Evolutionary conservation across 2,888 invertebrate species (phyloP).

Genomic region (Clanis bilineata): DNA sequence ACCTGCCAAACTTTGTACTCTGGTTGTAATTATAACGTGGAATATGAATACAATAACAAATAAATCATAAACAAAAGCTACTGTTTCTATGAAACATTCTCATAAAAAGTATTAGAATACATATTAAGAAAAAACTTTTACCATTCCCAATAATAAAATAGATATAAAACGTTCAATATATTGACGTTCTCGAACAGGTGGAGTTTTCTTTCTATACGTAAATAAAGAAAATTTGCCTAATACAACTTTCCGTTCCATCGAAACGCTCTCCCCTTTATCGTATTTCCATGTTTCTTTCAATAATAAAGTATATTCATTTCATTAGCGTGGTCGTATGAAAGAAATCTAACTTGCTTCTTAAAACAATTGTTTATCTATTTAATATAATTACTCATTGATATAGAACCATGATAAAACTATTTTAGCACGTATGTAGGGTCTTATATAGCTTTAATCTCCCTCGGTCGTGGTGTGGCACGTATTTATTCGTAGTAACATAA

Average conservation of each 20-base stretch:
- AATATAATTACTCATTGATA: not conserved
- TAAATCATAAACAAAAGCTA: too few relatives aligned
- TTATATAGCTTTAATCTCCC: too few relatives aligned
- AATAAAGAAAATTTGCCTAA: conserved; percentile 57
- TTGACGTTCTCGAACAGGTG: conserved; percentile 37
- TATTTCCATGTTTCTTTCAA: conserved; percentile 48
- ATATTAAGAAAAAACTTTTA: not conserved
- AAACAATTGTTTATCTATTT: not conserved
- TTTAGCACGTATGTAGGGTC: too few relatives aligned
- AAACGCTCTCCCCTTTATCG: conserved; percentile 51
- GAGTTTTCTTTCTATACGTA: conserved; percentile 51
- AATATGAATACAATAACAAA: too few relatives aligned
- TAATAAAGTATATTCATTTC: conserved; percentile 49
- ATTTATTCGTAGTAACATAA: too few relatives aligned
- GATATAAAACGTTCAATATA: conserved; percentile 35
- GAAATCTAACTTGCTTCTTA: not conserved
- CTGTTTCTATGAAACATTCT: too few relatives aligned
- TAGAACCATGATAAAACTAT: not conserved
- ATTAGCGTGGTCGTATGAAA: conserved; percentile 33
- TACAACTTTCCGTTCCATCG: conserved; percentile 56
- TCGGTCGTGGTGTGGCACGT: too few relatives aligned
- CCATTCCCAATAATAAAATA: conserved; percentile 2
- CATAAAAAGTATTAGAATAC: not conserved
- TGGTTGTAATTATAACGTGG: too few relatives aligned
- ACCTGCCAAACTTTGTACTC: too few relatives aligned